Evolutionary conservation across 2,888 invertebrate species (phyloP).

Genomic region (Drosophila kanekoi): DNA sequence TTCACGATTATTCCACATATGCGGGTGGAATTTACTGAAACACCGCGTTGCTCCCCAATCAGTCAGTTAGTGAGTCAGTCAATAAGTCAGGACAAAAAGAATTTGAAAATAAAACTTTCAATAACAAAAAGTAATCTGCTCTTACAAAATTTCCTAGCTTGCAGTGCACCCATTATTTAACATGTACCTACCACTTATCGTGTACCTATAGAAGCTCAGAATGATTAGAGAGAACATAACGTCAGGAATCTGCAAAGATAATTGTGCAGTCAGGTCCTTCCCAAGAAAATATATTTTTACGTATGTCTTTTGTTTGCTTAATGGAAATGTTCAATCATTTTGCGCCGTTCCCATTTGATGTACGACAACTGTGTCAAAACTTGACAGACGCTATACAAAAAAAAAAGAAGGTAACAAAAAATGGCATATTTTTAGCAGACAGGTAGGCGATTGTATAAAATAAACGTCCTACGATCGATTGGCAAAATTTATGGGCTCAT

Average conservation of each 20-base stretch:
- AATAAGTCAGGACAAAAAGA: no score
- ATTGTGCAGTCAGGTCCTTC: not conserved
- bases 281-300: not conserved
- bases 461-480: slow-evolving; percentile 37
- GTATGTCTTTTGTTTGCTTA: slow-evolving; percentile 11
- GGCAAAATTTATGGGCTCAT: slow-evolving; percentile 75
- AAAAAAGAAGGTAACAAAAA: slow-evolving; percentile 18
- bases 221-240: not conserved
- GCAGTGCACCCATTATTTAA: not conserved
- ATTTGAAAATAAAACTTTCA: no score
- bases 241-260: not conserved
- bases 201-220: not conserved
- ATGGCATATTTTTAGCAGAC: slow-evolving; percentile 16
- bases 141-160: no score
- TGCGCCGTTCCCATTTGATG: slow-evolving; percentile 56
- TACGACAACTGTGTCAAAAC: slow-evolving; percentile 70
- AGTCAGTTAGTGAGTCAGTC: no score
- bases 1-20: no score
- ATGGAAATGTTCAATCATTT: slow-evolving; percentile 67
- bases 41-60: no score
- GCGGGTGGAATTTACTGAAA: no score
- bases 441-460: slow-evolving; percentile 26
- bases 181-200: not conserved
- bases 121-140: no score
- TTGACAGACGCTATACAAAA: slow-evolving; percentile 56